Conservation (phyloP, 2,888 invertebrate species). For the Sarcophaga subvicina region DNA sequence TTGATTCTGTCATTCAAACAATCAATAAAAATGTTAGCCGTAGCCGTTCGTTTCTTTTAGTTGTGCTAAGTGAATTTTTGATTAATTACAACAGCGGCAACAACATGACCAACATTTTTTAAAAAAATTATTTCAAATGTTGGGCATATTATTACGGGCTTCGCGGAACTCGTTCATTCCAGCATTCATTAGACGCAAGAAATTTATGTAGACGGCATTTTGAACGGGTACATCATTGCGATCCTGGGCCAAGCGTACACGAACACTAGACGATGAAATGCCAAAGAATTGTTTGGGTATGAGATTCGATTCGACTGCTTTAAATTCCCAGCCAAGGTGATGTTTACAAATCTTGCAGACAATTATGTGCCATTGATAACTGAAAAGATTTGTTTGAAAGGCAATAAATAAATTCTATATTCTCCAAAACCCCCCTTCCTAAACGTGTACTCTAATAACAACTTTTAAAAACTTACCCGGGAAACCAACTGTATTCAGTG, state of each 20-base stretch:
- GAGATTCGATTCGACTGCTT: constrained; percentile 84
- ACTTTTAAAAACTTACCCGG: constrained; percentile 82
- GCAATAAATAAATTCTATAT: too few relatives aligned
- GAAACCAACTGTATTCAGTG: constrained; percentile 92
- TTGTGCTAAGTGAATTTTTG: background rate
- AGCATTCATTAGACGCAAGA: constrained; percentile 72
- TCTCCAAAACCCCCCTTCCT: too few relatives aligned
- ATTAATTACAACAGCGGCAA: constrained; percentile 47
- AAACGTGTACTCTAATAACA: too few relatives aligned
- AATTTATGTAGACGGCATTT: constrained; percentile 74
- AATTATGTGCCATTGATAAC: constrained; percentile 91
- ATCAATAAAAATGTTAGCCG: constrained; percentile 38
- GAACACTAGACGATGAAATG: constrained; percentile 84
- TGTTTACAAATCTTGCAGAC: constrained; percentile 86
- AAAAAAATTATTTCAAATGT: constrained; percentile 74
- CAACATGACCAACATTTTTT: constrained; percentile 69
- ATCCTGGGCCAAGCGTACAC: constrained; percentile 75
- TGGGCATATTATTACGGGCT: constrained; percentile 56
- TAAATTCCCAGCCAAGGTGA: constrained; percentile 92
- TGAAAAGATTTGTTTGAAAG: constrained; percentile 76
- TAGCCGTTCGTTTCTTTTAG: background rate
- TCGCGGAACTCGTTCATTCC: constrained; percentile 74
- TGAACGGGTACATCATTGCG: constrained; percentile 66
- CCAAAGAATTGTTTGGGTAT: constrained; percentile 88
- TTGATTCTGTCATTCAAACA: constrained; percentile 10